These are phyloP conservation scores for Ancistrus triradiatus DNA, from an alignment of 2,113 vertebrate genomes.

Conservation along the genomic window DNA sequence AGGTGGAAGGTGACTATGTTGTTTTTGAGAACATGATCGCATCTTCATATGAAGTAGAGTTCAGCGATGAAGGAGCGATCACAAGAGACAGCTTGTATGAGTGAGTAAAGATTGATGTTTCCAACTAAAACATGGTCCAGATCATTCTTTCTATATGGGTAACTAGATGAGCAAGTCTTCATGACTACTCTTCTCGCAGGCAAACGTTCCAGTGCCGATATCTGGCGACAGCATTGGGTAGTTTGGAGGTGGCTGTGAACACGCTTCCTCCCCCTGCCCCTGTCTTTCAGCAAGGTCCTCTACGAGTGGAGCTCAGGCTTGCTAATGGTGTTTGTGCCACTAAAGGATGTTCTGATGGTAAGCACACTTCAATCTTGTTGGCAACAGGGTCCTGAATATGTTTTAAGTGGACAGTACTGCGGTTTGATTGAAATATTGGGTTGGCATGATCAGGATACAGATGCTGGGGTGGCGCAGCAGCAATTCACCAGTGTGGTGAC, in stretches of 20 bases:
- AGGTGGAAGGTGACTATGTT: conserved; percentile 58
- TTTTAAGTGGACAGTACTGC: too few relatives aligned
- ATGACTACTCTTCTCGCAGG: conserved; percentile 43
- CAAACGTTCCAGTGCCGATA: conserved; percentile 60
- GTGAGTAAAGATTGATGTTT: conserved; percentile 43
- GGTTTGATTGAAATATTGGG: too few relatives aligned
- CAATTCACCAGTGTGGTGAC: too few relatives aligned
- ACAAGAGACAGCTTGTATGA: conserved; percentile 61
- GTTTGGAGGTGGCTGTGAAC: conserved; percentile 45
- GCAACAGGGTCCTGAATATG: too few relatives aligned
- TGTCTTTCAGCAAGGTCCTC: conserved; percentile 48
- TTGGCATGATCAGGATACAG: too few relatives aligned
- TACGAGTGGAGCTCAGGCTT: conserved; percentile 57
- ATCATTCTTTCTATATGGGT: too few relatives aligned
- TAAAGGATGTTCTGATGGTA: conserved; percentile 65
- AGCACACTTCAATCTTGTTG: not conserved
- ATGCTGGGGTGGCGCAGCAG: too few relatives aligned
- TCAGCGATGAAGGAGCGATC: conserved; percentile 53
- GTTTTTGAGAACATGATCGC: conserved; percentile 65
- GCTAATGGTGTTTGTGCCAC: conserved; percentile 55
- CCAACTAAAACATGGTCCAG: not conserved
- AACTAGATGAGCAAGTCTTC: conserved; percentile 4
- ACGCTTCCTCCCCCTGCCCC: conserved; percentile 5
- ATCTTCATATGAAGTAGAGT: conserved; percentile 47
- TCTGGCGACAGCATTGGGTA: conserved; percentile 40